Base-by-base conservation (phyloP, 2,797 vertebrate genomes). In the Lepilemur ruficaudatus region DNA sequence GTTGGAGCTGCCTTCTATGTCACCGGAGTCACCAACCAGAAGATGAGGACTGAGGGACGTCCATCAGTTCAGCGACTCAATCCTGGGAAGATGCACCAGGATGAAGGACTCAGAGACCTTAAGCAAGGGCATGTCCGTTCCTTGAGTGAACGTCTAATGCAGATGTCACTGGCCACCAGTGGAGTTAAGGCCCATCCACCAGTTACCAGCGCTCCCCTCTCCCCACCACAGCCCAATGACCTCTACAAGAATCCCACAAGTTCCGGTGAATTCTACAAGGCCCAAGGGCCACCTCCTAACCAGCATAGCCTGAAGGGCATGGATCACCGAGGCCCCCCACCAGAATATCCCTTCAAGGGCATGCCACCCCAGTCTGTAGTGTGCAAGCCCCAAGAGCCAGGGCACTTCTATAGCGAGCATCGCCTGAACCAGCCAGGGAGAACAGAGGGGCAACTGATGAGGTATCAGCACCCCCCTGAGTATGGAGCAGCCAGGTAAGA, bases 61-160 rank as follows among this genome's bases (percentile, higher is more conserved):
- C 99, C 99, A 2, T 99, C 99, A 0, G 99, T 99, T 70, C 99
- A 99, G 98, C 98, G 99, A 15, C 99, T 99, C 41, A 99, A 99
- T 65, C 99, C 99, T 0, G 99, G 99, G 7, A 99, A 99, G 97
- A 99, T 99, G 93, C 99, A 99, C 98, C 99, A 99, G 98, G 99
- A 99, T 67, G 99, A 99, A 80, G 99, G 99, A 63, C 99, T 99
- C 7, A 99, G 99, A 98, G 99, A 99, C 98, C 99, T 99, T 72
- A 99, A 99, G 98, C 99, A 99, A 97, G 99, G 99, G 41, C 99
- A 99, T 2, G 99, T 99, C 32, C 99, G 99, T 30, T 99, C 99
- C 11, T 98, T 99, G 95, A 99, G 99, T 0, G 99, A 99, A 98
- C 98, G 99, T 73, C 98, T 99, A 59, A 99, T 99, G 99, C 99